These are phyloP conservation scores for Probaryconus sp. DNA, from an alignment of 1,140 invertebrate genomes.

Conservation along the genomic window DNA sequence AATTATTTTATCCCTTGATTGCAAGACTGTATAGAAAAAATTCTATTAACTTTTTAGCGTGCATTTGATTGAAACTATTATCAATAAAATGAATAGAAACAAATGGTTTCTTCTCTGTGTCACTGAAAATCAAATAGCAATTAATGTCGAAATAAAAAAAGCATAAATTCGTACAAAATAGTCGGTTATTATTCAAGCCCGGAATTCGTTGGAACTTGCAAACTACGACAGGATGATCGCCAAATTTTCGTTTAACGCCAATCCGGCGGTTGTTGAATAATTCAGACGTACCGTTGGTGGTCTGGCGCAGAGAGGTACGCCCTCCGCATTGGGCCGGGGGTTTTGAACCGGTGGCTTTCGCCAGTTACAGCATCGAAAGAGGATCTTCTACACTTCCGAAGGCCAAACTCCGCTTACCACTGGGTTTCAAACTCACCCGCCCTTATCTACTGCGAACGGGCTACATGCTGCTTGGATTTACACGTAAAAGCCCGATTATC, in stretches of 20 bases:
- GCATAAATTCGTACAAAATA: constrained; percentile 9
- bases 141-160: constrained; percentile 36
- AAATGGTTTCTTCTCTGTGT: background rate
- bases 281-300: constrained; percentile 62
- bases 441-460: constrained; percentile 49
- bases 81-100: background rate
- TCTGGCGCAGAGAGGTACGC: constrained; percentile 42
- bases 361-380: constrained; percentile 56
- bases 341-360: constrained; percentile 57
- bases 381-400: constrained; percentile 57
- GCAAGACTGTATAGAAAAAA: no score
- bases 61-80: no score
- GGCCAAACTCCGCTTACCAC: constrained; percentile 43
- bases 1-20: no score
- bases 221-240: constrained; percentile 56
- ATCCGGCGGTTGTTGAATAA: constrained; percentile 69
- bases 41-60: no score
- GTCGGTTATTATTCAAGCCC: constrained; percentile 44
- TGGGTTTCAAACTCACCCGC: constrained; percentile 42
- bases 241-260: constrained; percentile 66
- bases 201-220: constrained; percentile 49
- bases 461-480: constrained; percentile 46
- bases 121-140: constrained; percentile 10
- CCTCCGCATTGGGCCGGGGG: constrained; percentile 53
- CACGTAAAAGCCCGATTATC: constrained; percentile 55